A percentile compares a stretch with the other conserved stretches of the same genome.
phyloP scores from a whole-genome alignment of 1,140 invertebrate species.

The Nylanderia fulva region DNA sequence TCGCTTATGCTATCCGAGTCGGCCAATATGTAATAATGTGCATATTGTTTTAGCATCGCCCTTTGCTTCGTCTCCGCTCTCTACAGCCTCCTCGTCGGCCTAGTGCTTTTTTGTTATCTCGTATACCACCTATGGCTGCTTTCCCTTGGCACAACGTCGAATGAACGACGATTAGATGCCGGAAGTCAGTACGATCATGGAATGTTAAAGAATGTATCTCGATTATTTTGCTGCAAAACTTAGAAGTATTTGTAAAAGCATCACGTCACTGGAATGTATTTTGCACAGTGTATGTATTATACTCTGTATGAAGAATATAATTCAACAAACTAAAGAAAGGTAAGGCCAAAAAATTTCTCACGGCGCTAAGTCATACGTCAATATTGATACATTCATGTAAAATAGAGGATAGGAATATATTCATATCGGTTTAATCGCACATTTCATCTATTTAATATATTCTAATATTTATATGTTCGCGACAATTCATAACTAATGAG shows the following conservation, averaged over 20 bases:
- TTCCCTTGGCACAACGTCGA: conserved; percentile 80
- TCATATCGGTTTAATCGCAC: conserved; percentile 44
- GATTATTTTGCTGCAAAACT: conserved; percentile 81
- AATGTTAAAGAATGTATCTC: conserved; percentile 76
- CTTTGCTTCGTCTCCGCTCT: conserved; percentile 84
- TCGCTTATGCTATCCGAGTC: conserved; percentile 4
- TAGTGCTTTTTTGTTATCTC: conserved; percentile 80
- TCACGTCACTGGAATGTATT: conserved; percentile 60
- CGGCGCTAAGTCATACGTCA: not conserved
- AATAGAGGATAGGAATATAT: conserved; percentile 25
- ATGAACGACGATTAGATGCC: conserved; percentile 76
- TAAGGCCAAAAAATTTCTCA: conserved; percentile 36
- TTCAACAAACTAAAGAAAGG: conserved; percentile 17
- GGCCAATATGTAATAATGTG: conserved; percentile 68
- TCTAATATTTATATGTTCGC: conserved; percentile 16
- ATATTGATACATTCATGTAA: not conserved
- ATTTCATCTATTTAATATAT: conserved; percentile 10
- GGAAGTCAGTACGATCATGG: conserved; percentile 73
- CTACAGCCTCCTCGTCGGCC: conserved; percentile 82
- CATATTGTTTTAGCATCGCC: conserved; percentile 82
- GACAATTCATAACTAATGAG: conserved; percentile 11
- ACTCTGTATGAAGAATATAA: conserved; percentile 29
- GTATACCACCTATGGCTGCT: conserved; percentile 83
- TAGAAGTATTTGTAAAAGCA: conserved; percentile 68
- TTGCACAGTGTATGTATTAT: conserved; percentile 38